Conservation (phyloP, 2,888 invertebrate genomes). For the Pecten maximus region DNA sequence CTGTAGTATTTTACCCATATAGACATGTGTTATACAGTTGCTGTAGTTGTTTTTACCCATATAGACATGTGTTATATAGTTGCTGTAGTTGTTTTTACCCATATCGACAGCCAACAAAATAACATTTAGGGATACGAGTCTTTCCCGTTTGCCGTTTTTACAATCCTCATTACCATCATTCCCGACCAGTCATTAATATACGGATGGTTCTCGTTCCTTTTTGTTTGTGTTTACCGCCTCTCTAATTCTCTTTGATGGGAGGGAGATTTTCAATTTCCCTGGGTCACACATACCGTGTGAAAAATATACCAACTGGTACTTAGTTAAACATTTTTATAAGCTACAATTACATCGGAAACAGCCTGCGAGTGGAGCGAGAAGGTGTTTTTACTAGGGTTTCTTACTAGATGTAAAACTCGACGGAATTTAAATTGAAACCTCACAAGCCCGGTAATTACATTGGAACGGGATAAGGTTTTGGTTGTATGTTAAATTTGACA, state of each 20-base stretch:
- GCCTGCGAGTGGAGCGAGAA: slow-evolving; percentile 2
- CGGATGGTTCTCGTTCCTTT: neutral
- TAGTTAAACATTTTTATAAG: slow-evolving; percentile 31
- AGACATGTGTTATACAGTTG: too few relatives aligned
- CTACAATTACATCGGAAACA: slow-evolving; percentile 27
- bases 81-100: too few relatives aligned
- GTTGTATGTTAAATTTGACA: slow-evolving; percentile 35
- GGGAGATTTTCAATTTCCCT: slow-evolving; percentile 27
- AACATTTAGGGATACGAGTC: too few relatives aligned
- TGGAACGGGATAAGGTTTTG: slow-evolving; percentile 33
- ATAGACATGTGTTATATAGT: too few relatives aligned
- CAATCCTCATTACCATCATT: neutral
- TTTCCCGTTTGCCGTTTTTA: too few relatives aligned
- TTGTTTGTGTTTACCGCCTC: neutral
- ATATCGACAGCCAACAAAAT: too few relatives aligned
- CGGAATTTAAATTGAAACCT: slow-evolving; percentile 33
- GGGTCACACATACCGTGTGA: slow-evolving; percentile 24
- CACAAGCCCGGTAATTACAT: slow-evolving; percentile 29
- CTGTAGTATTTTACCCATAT: too few relatives aligned
- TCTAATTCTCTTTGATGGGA: slow-evolving; percentile 10
- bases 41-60: too few relatives aligned
- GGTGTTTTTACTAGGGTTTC: neutral
- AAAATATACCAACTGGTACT: slow-evolving; percentile 30
- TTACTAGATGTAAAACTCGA: neutral
- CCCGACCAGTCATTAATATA: neutral